Evolutionary conservation across 2,888 invertebrate genomes (phyloP), one percentile per base, ranked within the genome.

Genomic region (Cinara cedri): DNA sequence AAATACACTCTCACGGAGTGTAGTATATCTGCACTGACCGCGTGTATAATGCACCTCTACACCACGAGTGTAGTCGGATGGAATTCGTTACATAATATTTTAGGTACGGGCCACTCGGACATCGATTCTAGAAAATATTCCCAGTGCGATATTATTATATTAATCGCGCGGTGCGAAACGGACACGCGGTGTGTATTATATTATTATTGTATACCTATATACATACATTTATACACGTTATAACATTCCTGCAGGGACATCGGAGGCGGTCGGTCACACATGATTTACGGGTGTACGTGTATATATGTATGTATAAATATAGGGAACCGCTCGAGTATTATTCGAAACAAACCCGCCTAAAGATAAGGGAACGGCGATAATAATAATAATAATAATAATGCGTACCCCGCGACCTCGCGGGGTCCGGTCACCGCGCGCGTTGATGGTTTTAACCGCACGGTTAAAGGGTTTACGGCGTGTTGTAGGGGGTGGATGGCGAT

Each of bases 251-350:
- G 72, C 72, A 57, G 49, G 26, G 60, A 72, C 60, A 60, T 46
- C 46, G 60, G 72, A 46, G 13, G 3, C 60, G 19, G 60, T 72
- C 60, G 19, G 60, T 60, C 60, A 46, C 72, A 24, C 57, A 44
- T 72, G 71, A 72, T 72, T 72, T 72, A 72, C 60, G 74, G 74
- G 16, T 46, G n/a, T n/a, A n/a, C n/a, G n/a, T n/a, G n/a, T n/a
- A n/a, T n/a, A n/a, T n/a, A n/a, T n/a, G n/a, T n/a, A n/a, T n/a
- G n/a, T n/a, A n/a, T n/a, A n/a, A n/a, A n/a, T n/a, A n/a, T n/a
- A n/a, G n/a, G 44, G 34, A 34, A 34, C 34, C 34, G 34, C 3
- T 3, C 34, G 34, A 46, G 42, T 62, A 72, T 72, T 72, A 72
- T 51, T 49, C n/a, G 65, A 65, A 65, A 75, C 72, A 49, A 72